Evolutionary conservation across 2,113 vertebrate genomes (phyloP), one percentile per base, ranked within the genome.

Genomic region (Hirundichthys speculiger): DNA sequence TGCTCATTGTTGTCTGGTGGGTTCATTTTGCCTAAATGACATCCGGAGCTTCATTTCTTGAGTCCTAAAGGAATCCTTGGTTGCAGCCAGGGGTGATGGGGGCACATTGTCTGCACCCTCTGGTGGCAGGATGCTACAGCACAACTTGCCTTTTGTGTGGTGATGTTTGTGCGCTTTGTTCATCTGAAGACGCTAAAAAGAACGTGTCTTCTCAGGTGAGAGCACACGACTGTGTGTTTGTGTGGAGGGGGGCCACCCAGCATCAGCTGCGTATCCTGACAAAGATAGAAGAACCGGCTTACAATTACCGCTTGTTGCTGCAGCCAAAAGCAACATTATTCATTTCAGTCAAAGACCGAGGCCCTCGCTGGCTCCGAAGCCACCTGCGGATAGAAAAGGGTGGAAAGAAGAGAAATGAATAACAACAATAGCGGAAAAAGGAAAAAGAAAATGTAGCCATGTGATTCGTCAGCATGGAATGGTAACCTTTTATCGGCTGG

Each of bases 81-180:
- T 47, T 61, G 47, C 54, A 76, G 56, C 77, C 69, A 55, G 64
- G 70, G 75, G 59, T 39, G 79, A 91, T 88, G 88, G 82, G 90
- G 90, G 90, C 69, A 82, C 72, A 91, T 89, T 91, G 74, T 92
- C 81, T 89, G 89, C 87, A 83, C 91, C 92, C 90, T 92, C 91
- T 93, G 86, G 86, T 92, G 92, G 91, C 80, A 69, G 75, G 82
- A 92, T 77, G 75, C 48, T 70, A 85, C 69, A 89, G 45, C 73
- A 86, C 83, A 86, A 73, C 65, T 66, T 66, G 30, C 42, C 40
- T 69, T 48, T 79, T 80, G 59, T 59, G 24, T 51, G 43, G n/a
- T n/a, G n/a, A n/a, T 22, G 24, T 16, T 43, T 25, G 14, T 74
- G 40, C 64, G 25, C 22, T 66, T 47, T 80, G 52, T 59, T 47